phyloP scores from a whole-genome alignment of 2,888 invertebrate genomes.

The Hofmannophila pseudospretella region DNA sequence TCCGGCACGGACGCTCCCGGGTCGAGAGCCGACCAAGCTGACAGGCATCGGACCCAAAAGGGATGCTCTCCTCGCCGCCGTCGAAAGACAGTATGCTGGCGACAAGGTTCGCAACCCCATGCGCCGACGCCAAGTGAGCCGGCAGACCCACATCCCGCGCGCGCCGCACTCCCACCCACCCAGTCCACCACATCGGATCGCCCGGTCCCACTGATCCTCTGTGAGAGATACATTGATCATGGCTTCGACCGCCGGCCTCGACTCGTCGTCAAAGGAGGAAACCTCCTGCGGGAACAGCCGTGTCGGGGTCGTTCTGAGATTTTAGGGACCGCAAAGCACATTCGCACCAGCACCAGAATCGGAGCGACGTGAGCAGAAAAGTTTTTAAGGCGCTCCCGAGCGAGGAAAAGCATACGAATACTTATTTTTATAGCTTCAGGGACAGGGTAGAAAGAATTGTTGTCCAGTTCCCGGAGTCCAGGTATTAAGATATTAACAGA shows the following conservation, averaged over 20 bases:
- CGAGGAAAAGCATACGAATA: no score
- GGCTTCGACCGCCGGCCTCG: not conserved
- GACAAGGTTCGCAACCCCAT: slow-evolving; percentile 1
- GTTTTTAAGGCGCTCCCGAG: not conserved
- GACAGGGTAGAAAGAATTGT: no score
- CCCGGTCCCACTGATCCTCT: not conserved
- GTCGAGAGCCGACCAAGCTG: no score
- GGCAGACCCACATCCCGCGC: slow-evolving; percentile 1
- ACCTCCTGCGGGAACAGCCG: not conserved
- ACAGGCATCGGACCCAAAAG: not conserved
- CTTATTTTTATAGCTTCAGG: no score
- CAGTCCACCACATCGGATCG: not conserved
- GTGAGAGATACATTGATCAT: not conserved
- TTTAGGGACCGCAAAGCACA: slow-evolving; percentile 1
- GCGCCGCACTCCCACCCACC: slow-evolving; percentile 3
- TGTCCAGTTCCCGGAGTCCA: no score
- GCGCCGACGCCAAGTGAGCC: not conserved
- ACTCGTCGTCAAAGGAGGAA: not conserved
- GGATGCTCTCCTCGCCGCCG: not conserved
- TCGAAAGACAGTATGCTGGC: not conserved
- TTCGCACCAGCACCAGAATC: not conserved
- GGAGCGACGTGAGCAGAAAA: not conserved
- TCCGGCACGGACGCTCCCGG: no score
- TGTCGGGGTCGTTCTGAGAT: not conserved
- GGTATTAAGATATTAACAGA: no score